Base-by-base conservation (phyloP, 1,140 invertebrate genomes). In the Microplitis mediator region DNA sequence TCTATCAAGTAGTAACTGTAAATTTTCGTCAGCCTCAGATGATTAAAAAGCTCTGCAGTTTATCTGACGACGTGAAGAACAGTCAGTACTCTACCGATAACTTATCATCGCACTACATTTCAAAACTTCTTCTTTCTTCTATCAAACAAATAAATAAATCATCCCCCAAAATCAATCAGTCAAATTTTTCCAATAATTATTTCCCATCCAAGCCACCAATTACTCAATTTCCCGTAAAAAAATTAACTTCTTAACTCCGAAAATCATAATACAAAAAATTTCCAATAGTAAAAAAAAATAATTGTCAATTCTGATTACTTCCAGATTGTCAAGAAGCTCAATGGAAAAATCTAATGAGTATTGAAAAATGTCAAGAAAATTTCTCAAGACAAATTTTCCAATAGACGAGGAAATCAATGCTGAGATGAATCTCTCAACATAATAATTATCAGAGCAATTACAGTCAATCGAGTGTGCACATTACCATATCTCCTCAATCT, bases 381-480 rank as follows among this genome's bases (percentile, higher is more conserved):
- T 9, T 6, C 39, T 45, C 39, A 23, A 2, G 39, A 5, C 52
- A 11, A 6, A n/a, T 56, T 23, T 11, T 4, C 13, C 9, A 56
- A 56, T 56, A 56, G 52, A 6, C 52, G 13, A 56, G 5, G 9
- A 56, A 56, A 56, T 16, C 52, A 56, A 23, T 16, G 8, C n/a
- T 16, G 8, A 56, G 4, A 56, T 23, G 52, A 14, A 56, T 16
- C 16, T 54, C n/a, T 56, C 52, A 61, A 8, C 63, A 9, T 3
- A 6, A 35, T 35, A 64, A 64, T 64, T 64, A 66, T 14, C 23
- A 5, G 52, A 67, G 65, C 51, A 67, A 67, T 67, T 67, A 67
- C 39, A 45, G 50, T n/a, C 14, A 32, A 54, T 50, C 23, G 14
- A 34, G 16, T 54, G 51, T n/a, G 34, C 13, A 67, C 50, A 39